Base-by-base conservation (phyloP, 2,888 invertebrate species). In the Sphaerophoria rueppellii region DNA sequence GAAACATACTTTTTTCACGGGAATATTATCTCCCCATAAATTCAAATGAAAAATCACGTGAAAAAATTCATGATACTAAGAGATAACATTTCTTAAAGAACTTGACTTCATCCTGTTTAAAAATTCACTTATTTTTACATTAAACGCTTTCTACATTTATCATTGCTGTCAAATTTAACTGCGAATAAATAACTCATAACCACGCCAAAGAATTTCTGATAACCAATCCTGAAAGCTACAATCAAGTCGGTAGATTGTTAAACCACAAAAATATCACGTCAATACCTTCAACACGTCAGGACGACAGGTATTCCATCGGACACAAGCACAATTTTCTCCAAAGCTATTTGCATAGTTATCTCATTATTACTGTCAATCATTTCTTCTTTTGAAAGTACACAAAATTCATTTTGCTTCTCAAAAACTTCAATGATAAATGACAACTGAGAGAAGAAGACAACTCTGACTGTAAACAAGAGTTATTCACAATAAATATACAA, bases 281-380 rank as follows among this genome's bases (percentile, higher is more conserved):
- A 14, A 58, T 5, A 16, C 11, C 5, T 0, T 14, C 0, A 40
- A 40, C 6, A 9, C 40, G 40, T 40, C 6, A 1, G 0, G 9
- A 40, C 6, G 6, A 40, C 9, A 40, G 6, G 2, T 12, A 9
- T 43, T 9, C 12, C 43, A 9, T 43, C 43, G 43, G 43, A 9
- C 43, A 43, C 24, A 24, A 24, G 43, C 4, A 40, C 9, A 43
- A 9, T 43, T 43, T 43, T 34, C 48, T 34, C 46, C 0, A 43
- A 7, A 61, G 6, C 4, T 12, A 43, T 60, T 60, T 60, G 43
- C 60, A 60, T 60, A 16, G 35, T 24, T 50, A 65, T 63, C 63
- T 63, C 11, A 65, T 50, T 50, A 16, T 12, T 37, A 6, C 65
- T 50, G 50, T 50, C 65, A 65, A 65, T 65, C 65, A 60, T 12